Evolutionary conservation across 1,140 invertebrate genomes (phyloP).

Genomic region (Zophobas atratus): DNA sequence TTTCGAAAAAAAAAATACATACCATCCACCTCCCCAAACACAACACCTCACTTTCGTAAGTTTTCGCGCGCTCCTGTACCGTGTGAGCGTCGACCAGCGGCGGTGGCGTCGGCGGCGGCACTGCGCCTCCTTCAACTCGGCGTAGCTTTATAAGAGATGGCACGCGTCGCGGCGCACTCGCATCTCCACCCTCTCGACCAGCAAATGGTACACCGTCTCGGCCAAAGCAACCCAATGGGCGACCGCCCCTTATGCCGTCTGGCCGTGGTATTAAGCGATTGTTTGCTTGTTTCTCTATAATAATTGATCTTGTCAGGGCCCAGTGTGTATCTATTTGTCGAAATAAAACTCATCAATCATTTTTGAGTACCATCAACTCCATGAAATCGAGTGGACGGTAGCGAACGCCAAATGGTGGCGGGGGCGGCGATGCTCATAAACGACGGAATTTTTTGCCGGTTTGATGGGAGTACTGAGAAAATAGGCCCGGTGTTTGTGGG

Average conservation of each 20-base stretch:
- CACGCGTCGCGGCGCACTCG: slow-evolving; percentile 47
- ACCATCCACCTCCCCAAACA: neutral
- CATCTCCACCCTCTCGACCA: neutral
- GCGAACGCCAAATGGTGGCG: neutral
- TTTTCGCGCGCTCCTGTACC: slow-evolving; percentile 5
- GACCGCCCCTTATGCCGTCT: too few species aligned
- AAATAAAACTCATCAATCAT: slow-evolving; percentile 41
- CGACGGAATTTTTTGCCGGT: neutral
- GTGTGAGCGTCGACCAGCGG: neutral
- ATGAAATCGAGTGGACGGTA: slow-evolving; percentile 8
- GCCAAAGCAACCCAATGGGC: too few species aligned
- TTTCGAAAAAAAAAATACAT: too few species aligned
- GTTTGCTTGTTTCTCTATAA: slow-evolving; percentile 14
- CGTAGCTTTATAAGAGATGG: slow-evolving; percentile 47
- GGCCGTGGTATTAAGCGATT: slow-evolving; percentile 10
- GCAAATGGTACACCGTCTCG: neutral
- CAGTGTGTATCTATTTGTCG: slow-evolving; percentile 15
- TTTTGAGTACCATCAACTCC: slow-evolving; percentile 12
- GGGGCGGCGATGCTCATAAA: neutral
- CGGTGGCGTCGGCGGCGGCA: neutral
- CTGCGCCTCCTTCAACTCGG: slow-evolving; percentile 21
- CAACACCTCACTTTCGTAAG: slow-evolving; percentile 1
- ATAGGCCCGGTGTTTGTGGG: too few species aligned
- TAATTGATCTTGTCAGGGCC: slow-evolving; percentile 27
- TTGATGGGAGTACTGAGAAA: too few species aligned